Evolutionary conservation across 2,113 vertebrate species (phyloP).

Genomic region (Engraulis encrasicolus): DNA sequence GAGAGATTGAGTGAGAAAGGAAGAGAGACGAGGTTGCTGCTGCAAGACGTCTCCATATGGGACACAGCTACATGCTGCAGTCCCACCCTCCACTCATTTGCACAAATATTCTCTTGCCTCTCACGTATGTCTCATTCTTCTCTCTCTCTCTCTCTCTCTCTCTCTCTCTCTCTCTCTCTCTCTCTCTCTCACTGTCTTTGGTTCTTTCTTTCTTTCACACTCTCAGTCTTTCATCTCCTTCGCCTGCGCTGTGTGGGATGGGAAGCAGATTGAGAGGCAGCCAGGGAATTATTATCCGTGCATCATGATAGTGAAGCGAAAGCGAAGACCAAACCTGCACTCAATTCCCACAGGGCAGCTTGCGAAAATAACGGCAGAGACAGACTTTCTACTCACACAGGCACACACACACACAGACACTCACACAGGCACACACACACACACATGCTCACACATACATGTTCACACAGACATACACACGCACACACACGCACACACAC

Average conservation of each 20-base stretch:
- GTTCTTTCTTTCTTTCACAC: background rate
- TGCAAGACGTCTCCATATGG: background rate
- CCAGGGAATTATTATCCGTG: background rate
- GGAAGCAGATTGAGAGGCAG: background rate
- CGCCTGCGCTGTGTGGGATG: background rate
- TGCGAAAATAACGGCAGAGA: background rate
- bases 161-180: background rate
- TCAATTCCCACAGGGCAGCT: background rate
- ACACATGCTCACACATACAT: too few species aligned
- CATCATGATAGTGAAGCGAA: background rate
- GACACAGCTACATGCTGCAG: background rate
- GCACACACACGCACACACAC: background rate
- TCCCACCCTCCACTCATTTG: background rate
- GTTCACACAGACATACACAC: background rate
- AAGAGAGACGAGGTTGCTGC: background rate
- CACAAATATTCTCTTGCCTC: background rate
- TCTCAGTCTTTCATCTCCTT: constrained; percentile 14
- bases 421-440: background rate
- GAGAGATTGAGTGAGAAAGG: background rate
- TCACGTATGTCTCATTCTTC: too few species aligned
- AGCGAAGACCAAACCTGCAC: constrained; percentile 9
- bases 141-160: background rate
- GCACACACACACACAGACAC: background rate
- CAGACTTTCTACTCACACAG: background rate
- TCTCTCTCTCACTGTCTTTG: background rate